These are phyloP conservation scores for Mareca strepera DNA, from an alignment of 2,797 vertebrate species.

Conservation along the genomic window DNA sequence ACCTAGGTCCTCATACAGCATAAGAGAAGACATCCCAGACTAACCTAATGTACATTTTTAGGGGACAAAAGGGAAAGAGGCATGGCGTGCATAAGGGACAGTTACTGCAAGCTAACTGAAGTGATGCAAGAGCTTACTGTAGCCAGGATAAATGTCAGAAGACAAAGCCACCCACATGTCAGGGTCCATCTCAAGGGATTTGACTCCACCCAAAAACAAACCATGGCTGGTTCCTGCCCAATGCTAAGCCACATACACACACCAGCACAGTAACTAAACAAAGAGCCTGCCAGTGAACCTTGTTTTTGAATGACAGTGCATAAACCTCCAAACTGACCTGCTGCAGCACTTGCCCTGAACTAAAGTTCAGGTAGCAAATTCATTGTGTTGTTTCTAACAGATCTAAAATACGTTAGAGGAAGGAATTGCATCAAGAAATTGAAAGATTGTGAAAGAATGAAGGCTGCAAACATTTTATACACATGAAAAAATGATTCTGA, in stretches of 20 bases:
- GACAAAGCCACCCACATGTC: neutral
- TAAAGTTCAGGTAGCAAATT: neutral
- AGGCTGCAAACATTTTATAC: neutral
- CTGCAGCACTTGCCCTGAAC: neutral
- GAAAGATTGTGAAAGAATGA: neutral
- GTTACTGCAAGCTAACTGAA: neutral
- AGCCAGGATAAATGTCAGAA: neutral
- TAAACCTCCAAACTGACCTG: neutral
- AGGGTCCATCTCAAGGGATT: neutral
- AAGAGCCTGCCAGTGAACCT: neutral
- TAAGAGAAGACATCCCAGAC: neutral
- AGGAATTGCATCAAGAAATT: neutral
- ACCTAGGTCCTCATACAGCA: neutral
- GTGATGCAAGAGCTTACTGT: neutral
- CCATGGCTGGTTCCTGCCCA: neutral
- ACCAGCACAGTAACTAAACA: neutral
- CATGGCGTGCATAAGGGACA: neutral
- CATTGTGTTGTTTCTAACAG: too few species aligned
- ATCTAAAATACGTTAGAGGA: neutral
- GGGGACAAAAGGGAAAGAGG: neutral
- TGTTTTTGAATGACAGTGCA: neutral
- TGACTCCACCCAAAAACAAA: neutral
- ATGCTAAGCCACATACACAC: neutral
- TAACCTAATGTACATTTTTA: neutral
- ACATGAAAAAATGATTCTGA: neutral